Percentiles rank a stretch among this genome's conserved stretches.
These are phyloP conservation scores for Ellobium chinense DNA, from an alignment of 2,888 invertebrate species.

Conservation along the genomic window DNA sequence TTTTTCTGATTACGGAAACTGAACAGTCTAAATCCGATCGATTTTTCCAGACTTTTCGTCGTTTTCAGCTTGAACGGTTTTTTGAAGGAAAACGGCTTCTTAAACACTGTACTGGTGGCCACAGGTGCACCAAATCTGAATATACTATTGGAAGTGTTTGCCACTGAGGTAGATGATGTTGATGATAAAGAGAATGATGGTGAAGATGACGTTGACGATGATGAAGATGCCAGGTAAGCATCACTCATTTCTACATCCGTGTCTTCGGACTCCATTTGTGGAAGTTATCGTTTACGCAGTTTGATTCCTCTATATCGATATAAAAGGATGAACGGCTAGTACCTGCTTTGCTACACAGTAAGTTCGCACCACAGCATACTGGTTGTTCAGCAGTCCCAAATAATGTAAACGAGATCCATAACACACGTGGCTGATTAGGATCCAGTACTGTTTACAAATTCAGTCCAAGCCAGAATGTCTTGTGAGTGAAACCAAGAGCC, in stretches of 20 bases:
- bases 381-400: too few species aligned
- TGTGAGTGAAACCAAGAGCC: too few species aligned
- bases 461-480: too few species aligned
- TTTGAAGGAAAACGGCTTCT: constrained; percentile 25
- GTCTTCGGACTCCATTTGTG: constrained; percentile 25
- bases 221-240: background rate
- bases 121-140: constrained; percentile 17
- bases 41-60: constrained; percentile 24
- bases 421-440: too few species aligned
- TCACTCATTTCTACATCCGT: constrained; percentile 38
- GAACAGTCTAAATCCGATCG: constrained; percentile 16
- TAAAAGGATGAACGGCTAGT: too few species aligned
- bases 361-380: too few species aligned
- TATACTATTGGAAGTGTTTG: background rate
- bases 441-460: too few species aligned
- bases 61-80: constrained; percentile 34
- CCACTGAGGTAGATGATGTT: background rate
- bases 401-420: too few species aligned
- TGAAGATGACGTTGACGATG: background rate
- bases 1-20: background rate
- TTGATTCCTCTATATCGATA: too few species aligned
- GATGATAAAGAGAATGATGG: constrained; percentile 22
- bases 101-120: background rate
- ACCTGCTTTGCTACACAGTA: too few species aligned
- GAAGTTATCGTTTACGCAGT: too few species aligned